phyloP scores from a whole-genome alignment of 35 echinoderm and acorn worm genomes.

The Heliocidaris tuberculata region DNA sequence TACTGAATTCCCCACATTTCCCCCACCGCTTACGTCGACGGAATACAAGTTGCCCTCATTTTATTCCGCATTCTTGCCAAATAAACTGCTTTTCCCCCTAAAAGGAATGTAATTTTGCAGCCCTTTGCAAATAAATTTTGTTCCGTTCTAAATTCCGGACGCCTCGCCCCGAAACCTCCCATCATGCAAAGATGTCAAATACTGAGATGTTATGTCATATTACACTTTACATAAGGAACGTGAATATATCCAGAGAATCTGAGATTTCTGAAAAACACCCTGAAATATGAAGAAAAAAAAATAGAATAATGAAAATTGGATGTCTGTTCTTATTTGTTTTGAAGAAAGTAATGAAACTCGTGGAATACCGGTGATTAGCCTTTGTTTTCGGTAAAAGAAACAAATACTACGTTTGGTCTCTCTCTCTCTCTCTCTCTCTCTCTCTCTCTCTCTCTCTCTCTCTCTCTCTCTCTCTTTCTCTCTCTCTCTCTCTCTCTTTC shows the following conservation, averaged over 20 bases:
- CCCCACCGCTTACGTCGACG: not conserved
- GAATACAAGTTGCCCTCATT: not conserved
- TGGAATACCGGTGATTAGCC: no score
- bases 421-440: no score
- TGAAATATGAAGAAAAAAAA: not conserved
- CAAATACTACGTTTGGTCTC: no score
- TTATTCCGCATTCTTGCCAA: not conserved
- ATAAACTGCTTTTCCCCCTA: not conserved
- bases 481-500: no score
- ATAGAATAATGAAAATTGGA: not conserved
- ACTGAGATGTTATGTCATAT: not conserved
- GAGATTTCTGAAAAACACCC: not conserved
- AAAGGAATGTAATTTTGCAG: not conserved
- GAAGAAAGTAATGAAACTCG: no score
- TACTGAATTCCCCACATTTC: not conserved
- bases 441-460: no score
- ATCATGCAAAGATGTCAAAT: not conserved
- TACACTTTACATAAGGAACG: constrained; percentile 4
- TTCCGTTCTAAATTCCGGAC: not conserved
- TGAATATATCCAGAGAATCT: not conserved
- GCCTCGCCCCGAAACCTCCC: not conserved
- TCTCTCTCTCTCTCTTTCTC: no score
- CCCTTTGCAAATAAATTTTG: not conserved
- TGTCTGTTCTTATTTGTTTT: no score
- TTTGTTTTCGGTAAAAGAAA: no score